phyloP scores from a whole-genome alignment of 1,140 invertebrate species.

The Drosophila tsacasi region DNA sequence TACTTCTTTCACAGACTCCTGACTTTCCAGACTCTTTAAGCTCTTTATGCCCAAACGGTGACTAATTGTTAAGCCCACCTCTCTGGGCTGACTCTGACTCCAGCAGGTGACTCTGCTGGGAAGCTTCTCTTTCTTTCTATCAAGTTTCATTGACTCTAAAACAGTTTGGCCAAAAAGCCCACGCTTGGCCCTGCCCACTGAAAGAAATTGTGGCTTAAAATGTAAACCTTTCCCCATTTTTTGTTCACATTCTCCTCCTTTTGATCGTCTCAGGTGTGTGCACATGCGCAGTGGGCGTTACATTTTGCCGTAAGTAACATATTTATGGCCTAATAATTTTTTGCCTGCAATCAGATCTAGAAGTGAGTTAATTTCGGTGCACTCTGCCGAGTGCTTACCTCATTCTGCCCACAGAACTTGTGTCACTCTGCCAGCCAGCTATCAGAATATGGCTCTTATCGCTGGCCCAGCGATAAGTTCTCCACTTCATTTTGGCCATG shows the following conservation, averaged over 20 bases:
- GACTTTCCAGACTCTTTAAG: slow-evolving; percentile 10
- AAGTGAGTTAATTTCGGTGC: slow-evolving; percentile 46
- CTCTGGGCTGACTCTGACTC: background rate
- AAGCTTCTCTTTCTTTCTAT: slow-evolving; percentile 30
- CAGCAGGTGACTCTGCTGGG: slow-evolving; percentile 21
- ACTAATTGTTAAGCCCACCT: slow-evolving; percentile 67
- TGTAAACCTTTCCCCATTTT: slow-evolving; percentile 14
- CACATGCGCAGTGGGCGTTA: slow-evolving; percentile 80
- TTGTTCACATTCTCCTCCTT: background rate
- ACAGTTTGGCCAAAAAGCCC: slow-evolving; percentile 31
- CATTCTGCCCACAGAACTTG: slow-evolving; percentile 35
- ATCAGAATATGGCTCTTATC: slow-evolving; percentile 27
- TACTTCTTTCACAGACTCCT: slow-evolving; percentile 19
- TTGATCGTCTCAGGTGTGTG: slow-evolving; percentile 62
- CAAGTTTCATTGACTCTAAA: slow-evolving; percentile 51
- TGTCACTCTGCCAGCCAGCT: slow-evolving; percentile 23
- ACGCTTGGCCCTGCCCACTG: slow-evolving; percentile 38
- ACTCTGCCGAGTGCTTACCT: slow-evolving; percentile 47
- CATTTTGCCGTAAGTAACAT: slow-evolving; percentile 70
- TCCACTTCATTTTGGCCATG: slow-evolving; percentile 68
- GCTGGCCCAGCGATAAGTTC: slow-evolving; percentile 44
- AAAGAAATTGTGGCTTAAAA: slow-evolving; percentile 41
- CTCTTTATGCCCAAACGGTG: slow-evolving; percentile 59
- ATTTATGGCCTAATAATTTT: slow-evolving; percentile 83
- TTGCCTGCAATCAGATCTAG: slow-evolving; percentile 62